These are phyloP conservation scores for Micropoecilia bifurca DNA, from an alignment of 2,797 vertebrate species.

Conservation along the genomic window DNA sequence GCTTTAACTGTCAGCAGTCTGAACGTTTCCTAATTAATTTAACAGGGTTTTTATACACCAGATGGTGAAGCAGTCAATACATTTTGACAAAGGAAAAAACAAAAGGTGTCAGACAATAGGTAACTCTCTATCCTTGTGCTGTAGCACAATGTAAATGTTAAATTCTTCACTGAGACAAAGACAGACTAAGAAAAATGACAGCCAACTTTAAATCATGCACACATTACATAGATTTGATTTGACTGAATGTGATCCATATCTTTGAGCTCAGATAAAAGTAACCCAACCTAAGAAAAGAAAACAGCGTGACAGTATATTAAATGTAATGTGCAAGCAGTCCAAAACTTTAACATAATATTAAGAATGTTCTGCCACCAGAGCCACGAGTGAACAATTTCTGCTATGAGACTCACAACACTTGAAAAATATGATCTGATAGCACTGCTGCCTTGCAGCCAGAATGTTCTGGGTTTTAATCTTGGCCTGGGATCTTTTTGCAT, in stretches of 20 bases:
- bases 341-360: not conserved
- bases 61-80: not conserved
- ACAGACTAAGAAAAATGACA: not conserved
- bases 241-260: not conserved
- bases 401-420: not conserved
- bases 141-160: not conserved
- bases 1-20: too few species aligned
- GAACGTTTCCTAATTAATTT: too few species aligned
- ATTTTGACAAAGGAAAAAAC: not conserved
- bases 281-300: not conserved
- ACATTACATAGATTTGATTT: not conserved
- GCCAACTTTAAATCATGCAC: not conserved
- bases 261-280: not conserved
- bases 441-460: too few species aligned
- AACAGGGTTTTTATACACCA: too few species aligned
- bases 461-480: too few species aligned
- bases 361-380: not conserved
- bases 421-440: not conserved
- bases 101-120: not conserved
- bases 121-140: not conserved
- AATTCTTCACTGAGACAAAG: not conserved
- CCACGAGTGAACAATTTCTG: not conserved
- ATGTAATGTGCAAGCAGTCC: too few species aligned
- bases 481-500: not conserved
- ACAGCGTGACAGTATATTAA: not conserved